A percentile compares a stretch with the other conserved stretches of the same genome.
phyloP scores from a whole-genome alignment of 2,113 vertebrate species.

The Salvelinus namaycush region DNA sequence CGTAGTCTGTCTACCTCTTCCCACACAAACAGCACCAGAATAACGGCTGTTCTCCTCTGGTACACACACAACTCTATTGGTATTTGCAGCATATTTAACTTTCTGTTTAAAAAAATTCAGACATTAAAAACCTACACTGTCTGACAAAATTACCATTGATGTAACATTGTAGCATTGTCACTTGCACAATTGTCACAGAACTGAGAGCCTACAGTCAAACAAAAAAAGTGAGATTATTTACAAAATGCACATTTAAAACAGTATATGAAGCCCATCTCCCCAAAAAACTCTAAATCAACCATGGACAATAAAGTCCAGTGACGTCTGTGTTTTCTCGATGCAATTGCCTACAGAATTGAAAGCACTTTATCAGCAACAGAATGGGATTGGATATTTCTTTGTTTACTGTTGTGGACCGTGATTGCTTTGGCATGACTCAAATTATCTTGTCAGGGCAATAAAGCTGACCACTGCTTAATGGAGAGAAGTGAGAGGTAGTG shows the following conservation, averaged over 20 bases:
- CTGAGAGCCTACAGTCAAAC: too few species aligned
- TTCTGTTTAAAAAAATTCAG: too few species aligned
- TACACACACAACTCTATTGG: too few species aligned
- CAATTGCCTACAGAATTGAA: slow-evolving; percentile 50
- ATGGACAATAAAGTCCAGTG: not conserved
- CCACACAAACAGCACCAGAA: not conserved
- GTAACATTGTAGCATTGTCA: too few species aligned
- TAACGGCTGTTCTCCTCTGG: too few species aligned
- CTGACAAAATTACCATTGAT: too few species aligned
- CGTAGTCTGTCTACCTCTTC: not conserved
- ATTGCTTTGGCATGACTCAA: slow-evolving; percentile 70
- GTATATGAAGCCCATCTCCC: too few species aligned
- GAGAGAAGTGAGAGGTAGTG: not conserved
- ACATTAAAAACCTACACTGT: too few species aligned
- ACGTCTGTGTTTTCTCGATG: not conserved
- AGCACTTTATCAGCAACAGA: slow-evolving; percentile 57
- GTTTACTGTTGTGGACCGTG: slow-evolving; percentile 64
- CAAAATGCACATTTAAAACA: too few species aligned
- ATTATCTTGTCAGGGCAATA: slow-evolving; percentile 78
- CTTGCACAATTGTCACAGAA: too few species aligned
- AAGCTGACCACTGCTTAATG: slow-evolving; percentile 47
- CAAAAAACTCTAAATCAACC: not conserved
- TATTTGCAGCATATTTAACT: too few species aligned
- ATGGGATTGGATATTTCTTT: slow-evolving; percentile 67
- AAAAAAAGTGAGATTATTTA: too few species aligned